Base-by-base conservation (phyloP, 1,140 invertebrate genomes). In the Drosophila pruinosa region DNA sequence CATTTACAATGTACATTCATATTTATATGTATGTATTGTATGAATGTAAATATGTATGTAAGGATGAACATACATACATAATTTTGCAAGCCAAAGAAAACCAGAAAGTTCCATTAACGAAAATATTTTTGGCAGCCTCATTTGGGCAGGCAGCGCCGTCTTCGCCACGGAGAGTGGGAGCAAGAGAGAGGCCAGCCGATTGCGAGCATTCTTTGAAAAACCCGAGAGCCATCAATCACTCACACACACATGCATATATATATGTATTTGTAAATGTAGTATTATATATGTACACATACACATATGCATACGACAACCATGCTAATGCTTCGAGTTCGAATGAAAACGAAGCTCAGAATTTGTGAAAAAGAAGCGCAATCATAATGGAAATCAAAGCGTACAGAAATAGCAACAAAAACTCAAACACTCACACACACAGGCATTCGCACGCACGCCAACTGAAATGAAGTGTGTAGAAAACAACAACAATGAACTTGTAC, bases 91-190 rank as follows among this genome's bases (percentile, higher is more conserved):
- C 61, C 41, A 78, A 82, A 82, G 80, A 82, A 83, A 78, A 78
- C 78, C 78, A 83, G 80, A 82, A 82, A 83, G 78, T 82, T 82
- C 78, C 80, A 83, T 83, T 83, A 81, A 82, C 78, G 72, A 78
- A 82, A 79, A 82, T 75, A 82, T 85, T 82, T 83, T 82, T 79
- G 78, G 75, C 80, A 82, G 78, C 78, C 78, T 81, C 78, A 65
- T 85, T 61, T 73, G 50, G 65, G 24, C 54, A 48, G 64, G 64
- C 43, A 34, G 45, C 52, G 34, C 43, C 59, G 62, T 64, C 36
- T 67, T 59, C 34, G 41, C 12, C 10, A 3, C 31, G 17, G 15
- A 24, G 24, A 17, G 26, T 7, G 14, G 4, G 26, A 34, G 47
- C 12, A 43, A 38, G 31, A 28, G 26, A 26, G 52, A 31, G 64